Conservation (phyloP, 2,113 vertebrate species). For the Oenanthe oenanthe region DNA sequence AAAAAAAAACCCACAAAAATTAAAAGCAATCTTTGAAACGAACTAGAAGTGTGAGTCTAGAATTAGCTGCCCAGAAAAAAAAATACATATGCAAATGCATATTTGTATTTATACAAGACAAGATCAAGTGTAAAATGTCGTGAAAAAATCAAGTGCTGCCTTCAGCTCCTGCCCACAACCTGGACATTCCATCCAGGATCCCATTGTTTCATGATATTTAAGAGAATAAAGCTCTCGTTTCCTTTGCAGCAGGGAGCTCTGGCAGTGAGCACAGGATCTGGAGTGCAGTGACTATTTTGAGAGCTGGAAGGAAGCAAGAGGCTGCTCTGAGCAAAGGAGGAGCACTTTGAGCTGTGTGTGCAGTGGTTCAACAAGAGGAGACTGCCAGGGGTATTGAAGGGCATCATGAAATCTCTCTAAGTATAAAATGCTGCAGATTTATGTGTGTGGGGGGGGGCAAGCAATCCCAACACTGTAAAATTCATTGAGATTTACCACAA, state of each 20-base stretch:
- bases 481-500: neutral
- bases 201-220: conserved; percentile 59
- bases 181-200: conserved; percentile 41
- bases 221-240: conserved; percentile 60
- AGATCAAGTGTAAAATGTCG: neutral
- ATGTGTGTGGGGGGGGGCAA: neutral
- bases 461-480: neutral
- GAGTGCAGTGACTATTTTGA: conserved; percentile 58
- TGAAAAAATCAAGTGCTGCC: neutral
- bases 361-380: neutral
- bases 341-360: conserved; percentile 7
- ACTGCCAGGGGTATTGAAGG: neutral
- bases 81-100: neutral
- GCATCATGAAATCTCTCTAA: neutral
- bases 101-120: neutral
- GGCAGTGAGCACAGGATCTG: neutral
- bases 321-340: conserved; percentile 53
- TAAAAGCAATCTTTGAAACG: neutral
- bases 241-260: conserved; percentile 59
- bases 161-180: neutral
- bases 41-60: neutral
- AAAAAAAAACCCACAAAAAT: neutral
- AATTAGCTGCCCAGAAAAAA: neutral
- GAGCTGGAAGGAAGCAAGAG: conserved; percentile 60
- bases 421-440: neutral